Evolutionary conservation across 2,113 vertebrate species (phyloP).

Genomic region (Trachemys scripta): DNA sequence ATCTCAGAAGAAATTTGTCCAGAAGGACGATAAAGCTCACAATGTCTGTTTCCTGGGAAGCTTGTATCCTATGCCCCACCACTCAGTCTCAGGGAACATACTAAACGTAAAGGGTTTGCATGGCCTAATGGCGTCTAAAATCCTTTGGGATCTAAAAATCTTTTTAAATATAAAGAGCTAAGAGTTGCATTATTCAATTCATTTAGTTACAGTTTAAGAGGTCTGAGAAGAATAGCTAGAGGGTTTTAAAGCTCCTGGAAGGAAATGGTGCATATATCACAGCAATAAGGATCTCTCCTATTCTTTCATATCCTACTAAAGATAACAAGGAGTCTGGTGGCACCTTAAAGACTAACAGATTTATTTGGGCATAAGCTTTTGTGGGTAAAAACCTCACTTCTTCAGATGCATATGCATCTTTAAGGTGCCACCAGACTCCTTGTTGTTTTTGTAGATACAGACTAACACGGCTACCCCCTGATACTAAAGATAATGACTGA

Average conservation of each 20-base stretch:
- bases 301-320: background rate
- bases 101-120: background rate
- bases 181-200: background rate
- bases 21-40: background rate
- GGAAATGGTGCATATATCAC: background rate
- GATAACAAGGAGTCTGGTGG: background rate
- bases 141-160: background rate
- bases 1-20: background rate
- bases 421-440: no score
- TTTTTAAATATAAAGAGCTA: background rate
- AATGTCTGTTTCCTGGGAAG: background rate
- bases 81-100: background rate
- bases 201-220: background rate
- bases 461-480: no score
- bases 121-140: background rate
- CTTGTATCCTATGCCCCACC: background rate
- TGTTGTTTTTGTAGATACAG: no score
- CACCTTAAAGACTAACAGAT: no score
- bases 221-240: background rate
- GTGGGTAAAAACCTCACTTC: no score
- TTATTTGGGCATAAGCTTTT: no score
- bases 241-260: background rate
- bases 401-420: no score
- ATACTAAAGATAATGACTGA: background rate
- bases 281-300: no score